Conservation (phyloP, 2,113 vertebrate genomes). For the Cynoglossus semilaevis region DNA sequence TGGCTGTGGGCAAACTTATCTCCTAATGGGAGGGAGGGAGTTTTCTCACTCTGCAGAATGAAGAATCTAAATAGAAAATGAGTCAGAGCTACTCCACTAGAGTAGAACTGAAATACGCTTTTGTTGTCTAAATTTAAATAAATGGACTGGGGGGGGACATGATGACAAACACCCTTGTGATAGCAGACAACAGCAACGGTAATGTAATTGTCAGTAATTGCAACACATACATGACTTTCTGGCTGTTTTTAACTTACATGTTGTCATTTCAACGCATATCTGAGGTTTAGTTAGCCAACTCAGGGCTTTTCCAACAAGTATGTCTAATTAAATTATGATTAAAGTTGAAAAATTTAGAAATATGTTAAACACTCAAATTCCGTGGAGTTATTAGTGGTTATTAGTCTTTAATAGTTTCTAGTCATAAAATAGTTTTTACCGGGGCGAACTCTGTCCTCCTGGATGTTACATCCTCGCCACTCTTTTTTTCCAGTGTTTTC, state of each 20-base stretch:
- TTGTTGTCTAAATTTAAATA: constrained; percentile 29
- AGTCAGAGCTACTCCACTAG: constrained; percentile 35
- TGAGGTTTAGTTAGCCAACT: constrained; percentile 3
- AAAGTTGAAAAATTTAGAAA: constrained; percentile 19
- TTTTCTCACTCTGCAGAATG: constrained; percentile 37
- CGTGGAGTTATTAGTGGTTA: background rate
- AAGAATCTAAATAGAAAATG: constrained; percentile 28
- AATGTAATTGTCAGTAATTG: constrained; percentile 32
- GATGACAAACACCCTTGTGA: constrained; percentile 28
- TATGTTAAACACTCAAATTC: constrained; percentile 15
- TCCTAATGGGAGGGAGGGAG: constrained; percentile 34
- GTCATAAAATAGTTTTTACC: constrained; percentile 72
- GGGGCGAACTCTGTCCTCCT: constrained; percentile 72
- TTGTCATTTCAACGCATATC: constrained; percentile 16
- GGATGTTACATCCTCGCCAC: constrained; percentile 78
- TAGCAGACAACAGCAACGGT: constrained; percentile 21
- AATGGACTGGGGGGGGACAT: constrained; percentile 12
- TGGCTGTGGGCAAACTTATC: constrained; percentile 44
- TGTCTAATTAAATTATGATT: constrained; percentile 17
- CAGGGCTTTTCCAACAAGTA: constrained; percentile 5
- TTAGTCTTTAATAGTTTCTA: background rate
- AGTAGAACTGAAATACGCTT: constrained; percentile 18
- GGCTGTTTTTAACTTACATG: constrained; percentile 3
- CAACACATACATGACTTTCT: constrained; percentile 15
- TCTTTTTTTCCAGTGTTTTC: constrained; percentile 86